Base-by-base conservation (phyloP, 2,888 invertebrate species). In the Disparrhopalites patrizii region DNA sequence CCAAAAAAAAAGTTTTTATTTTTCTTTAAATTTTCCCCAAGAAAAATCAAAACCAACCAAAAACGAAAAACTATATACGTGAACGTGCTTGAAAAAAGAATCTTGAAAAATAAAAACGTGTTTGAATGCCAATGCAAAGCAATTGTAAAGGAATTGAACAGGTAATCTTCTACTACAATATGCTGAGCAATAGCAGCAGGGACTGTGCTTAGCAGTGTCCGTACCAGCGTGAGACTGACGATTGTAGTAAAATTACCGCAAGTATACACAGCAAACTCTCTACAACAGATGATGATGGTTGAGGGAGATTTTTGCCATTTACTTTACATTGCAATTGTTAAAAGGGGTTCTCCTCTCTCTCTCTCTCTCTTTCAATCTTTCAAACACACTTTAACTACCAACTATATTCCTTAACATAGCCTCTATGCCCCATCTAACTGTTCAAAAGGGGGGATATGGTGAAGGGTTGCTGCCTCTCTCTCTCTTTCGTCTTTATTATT, bases 91-190 rank as follows among this genome's bases (percentile, higher is more conserved):
- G n/a, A n/a, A n/a, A n/a, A n/a, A n/a, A n/a, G n/a, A n/a, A n/a
- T n/a, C n/a, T n/a, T n/a, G n/a, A n/a, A n/a, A n/a, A n/a, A n/a
- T n/a, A n/a, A n/a, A n/a, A n/a, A n/a, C n/a, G n/a, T n/a, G n/a
- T n/a, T n/a, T n/a, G n/a, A n/a, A 25, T 58, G 64, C 64, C 56
- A 56, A 64, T 64, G 64, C 64, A 64, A 56, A 56, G 64, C 64
- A 64, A 64, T 62, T 64, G 64, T 47, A 64, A 64, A 56, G 50
- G 47, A 56, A 55, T 55, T 30, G 40, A 56, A 56, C 15, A 40
- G 20, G 47, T 47, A n/a, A n/a, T 51, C 25, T 20, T 51, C 62
- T 64, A 55, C 64, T 55, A 64, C 56, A 64, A 63, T n/a, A n/a
- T 64, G 64, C 64, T 31, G 40, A 55, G 64, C 64, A 63, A 54